Evolutionary conservation across 2,888 invertebrate species (phyloP), one percentile per base, ranked within the genome.

Genomic region (Belgica antarctica): DNA sequence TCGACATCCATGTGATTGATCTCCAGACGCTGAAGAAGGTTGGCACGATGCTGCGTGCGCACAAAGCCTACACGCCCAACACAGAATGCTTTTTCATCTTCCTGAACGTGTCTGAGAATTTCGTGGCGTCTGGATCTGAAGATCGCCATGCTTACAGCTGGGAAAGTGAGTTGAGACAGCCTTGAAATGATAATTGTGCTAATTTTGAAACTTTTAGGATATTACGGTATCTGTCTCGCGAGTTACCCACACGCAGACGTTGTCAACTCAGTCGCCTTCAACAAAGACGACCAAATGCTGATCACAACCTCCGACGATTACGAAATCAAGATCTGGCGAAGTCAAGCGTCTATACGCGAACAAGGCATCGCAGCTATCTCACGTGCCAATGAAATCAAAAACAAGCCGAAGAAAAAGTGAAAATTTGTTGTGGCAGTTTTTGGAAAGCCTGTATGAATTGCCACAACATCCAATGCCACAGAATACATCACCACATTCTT

Each of bases 31-130:
- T 92, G 71, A 86, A 87, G 75, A 85, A 86, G 77, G 89, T 91
- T 2, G 92, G 91, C 2, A 88, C 86, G 71, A 89, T 91, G 87
- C 78, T 90, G 27, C 82, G 89, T 71, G 85, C 90, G 0, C 92
- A 92, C 77, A 89, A 89, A 77, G 91, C 90, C 0, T 93, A 89
- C 77, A 92, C 92, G 1, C 87, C 90, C 1, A 90, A 90, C 76
- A 89, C 89, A 70, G 90, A 92, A 76, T 92, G 92, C 75, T 92
- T 91, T 77, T 92, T 92, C 76, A 91, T 92, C 75, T 93, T 92
- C 78, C 81, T 92, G 59, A 91, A 92, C 77, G 92, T 91, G 3
- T 88, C 87, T 75, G 85, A 90, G 73, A 86, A 90, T 76, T 92
- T 90, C 78, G 89, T 93, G 8, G 92, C 91, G 46, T 90, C 92